phyloP scores from a whole-genome alignment of 2,113 vertebrate genomes.

The Poicephalus gulielmi region DNA sequence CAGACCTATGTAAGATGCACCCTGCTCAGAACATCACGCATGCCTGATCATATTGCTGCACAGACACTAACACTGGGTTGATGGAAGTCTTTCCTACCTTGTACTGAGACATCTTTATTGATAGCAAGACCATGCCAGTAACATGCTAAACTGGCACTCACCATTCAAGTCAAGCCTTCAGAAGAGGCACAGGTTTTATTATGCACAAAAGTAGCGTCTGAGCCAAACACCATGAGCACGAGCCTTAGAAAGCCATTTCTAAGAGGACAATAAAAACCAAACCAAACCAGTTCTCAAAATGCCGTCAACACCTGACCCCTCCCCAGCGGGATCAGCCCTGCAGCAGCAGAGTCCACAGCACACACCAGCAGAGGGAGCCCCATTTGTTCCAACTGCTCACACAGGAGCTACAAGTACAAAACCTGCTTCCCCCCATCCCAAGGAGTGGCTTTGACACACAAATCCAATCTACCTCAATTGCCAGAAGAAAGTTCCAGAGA shows the following conservation, averaged over 20 bases:
- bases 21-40: neutral
- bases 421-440: neutral
- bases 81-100: neutral
- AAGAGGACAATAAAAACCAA: neutral
- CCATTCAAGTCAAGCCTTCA: neutral
- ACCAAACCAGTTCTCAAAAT: neutral
- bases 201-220: neutral
- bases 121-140: neutral
- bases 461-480: neutral
- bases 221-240: neutral
- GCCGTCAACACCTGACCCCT: neutral
- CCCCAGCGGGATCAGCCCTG: neutral
- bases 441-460: neutral
- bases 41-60: neutral
- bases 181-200: neutral
- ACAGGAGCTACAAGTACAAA: neutral
- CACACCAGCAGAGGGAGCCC: slow-evolving; percentile 24
- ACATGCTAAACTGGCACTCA: neutral
- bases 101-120: neutral
- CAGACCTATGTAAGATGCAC: neutral
- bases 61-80: neutral
- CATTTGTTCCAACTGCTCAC: neutral
- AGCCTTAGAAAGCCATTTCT: neutral
- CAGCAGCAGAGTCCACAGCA: neutral
- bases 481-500: neutral